A percentile compares a stretch with the other conserved stretches of the same genome.
Conservation (phyloP, 2,797 vertebrate species). For the Lagorchestes hirsutus region DNA sequence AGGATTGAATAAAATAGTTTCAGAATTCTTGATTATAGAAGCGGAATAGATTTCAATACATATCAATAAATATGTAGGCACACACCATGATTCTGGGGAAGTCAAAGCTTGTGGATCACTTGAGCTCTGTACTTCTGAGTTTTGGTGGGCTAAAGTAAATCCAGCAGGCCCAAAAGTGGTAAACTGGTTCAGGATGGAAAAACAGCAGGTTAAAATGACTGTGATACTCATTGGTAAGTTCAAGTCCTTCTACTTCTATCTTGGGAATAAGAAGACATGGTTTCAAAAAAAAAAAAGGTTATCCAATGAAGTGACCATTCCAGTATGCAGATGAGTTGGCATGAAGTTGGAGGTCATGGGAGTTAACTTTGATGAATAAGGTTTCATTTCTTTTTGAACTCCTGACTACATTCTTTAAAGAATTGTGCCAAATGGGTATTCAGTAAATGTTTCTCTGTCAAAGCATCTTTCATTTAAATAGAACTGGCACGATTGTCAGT, state of each 20-base stretch:
- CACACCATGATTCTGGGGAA: background rate
- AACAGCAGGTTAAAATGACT: background rate
- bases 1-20: too few species aligned
- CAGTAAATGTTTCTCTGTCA: background rate
- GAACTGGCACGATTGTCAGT: background rate
- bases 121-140: background rate
- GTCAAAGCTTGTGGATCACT: background rate
- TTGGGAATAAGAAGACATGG: background rate
- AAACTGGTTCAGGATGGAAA: background rate
- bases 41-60: too few species aligned
- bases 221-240: background rate
- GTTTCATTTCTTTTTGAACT: background rate
- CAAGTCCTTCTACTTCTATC: background rate
- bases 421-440: background rate
- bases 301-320: background rate
- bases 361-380: background rate
- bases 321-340: background rate
- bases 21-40: too few species aligned
- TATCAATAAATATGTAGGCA: too few species aligned
- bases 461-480: background rate
- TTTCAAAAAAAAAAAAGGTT: background rate
- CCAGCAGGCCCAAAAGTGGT: background rate
- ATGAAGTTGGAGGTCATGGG: background rate
- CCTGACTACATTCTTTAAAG: background rate
- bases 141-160: background rate